These are phyloP conservation scores for Torymus tubicola DNA, from an alignment of 2,888 invertebrate genomes.

Conservation along the genomic window DNA sequence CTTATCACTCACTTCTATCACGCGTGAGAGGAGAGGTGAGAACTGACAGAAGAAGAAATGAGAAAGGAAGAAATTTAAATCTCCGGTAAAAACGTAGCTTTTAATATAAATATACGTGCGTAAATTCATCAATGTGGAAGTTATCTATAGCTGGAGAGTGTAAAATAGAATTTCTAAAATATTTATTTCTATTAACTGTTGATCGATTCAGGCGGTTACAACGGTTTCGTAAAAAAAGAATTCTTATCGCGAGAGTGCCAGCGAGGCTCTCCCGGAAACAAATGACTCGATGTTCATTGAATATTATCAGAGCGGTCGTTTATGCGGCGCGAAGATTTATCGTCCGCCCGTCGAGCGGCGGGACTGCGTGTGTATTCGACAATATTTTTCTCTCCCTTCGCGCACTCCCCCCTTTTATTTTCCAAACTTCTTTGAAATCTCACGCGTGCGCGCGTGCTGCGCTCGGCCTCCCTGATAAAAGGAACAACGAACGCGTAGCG, in stretches of 20 bases:
- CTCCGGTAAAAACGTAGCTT: too few relatives aligned
- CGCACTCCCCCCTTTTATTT: not conserved
- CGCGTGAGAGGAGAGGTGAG: not conserved
- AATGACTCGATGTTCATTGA: conserved; percentile 21
- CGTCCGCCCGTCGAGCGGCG: not conserved
- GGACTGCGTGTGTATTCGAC: not conserved
- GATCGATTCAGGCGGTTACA: too few relatives aligned
- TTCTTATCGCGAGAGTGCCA: not conserved
- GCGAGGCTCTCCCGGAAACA: not conserved
- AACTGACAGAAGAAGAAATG: too few relatives aligned
- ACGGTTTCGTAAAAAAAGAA: not conserved
- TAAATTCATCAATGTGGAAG: too few relatives aligned
- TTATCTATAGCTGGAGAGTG: too few relatives aligned
- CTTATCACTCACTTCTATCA: conserved; percentile 17
- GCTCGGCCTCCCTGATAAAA: not conserved
- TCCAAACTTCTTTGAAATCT: conserved; percentile 9
- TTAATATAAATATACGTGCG: too few relatives aligned
- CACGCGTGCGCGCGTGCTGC: not conserved
- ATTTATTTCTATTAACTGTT: too few relatives aligned
- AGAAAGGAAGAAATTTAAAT: too few relatives aligned
- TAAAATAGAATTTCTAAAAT: too few relatives aligned
- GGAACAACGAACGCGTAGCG: not conserved
- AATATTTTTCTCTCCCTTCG: conserved; percentile 8
- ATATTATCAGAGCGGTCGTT: conserved; percentile 12
- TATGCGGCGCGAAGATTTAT: conserved; percentile 8